These are phyloP conservation scores for Lochmaea crataegi DNA, from an alignment of 2,888 invertebrate species.

Conservation along the genomic window DNA sequence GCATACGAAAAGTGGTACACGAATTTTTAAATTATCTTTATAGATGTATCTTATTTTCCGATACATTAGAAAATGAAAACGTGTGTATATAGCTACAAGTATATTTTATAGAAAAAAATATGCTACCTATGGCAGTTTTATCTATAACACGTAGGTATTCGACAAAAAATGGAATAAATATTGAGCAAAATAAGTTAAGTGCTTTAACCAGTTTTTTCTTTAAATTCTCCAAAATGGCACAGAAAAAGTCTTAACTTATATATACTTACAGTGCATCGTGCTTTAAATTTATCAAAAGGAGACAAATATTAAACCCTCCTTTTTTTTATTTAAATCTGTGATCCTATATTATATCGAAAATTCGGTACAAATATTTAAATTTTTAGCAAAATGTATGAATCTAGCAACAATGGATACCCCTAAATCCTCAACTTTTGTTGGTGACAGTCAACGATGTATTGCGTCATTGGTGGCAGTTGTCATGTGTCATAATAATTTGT, in stretches of 20 bases:
- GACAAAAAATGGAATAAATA: constrained; percentile 8
- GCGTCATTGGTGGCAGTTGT: too few relatives aligned
- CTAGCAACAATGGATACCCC: neutral
- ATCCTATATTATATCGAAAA: neutral
- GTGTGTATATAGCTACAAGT: neutral
- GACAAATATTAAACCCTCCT: neutral
- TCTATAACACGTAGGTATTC: neutral
- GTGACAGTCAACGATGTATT: too few relatives aligned
- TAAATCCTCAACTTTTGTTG: too few relatives aligned
- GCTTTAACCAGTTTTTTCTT: neutral
- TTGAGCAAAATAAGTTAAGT: constrained; percentile 14
- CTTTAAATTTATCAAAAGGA: neutral
- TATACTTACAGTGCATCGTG: neutral
- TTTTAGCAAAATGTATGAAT: neutral
- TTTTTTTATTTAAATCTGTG: neutral
- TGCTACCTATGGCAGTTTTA: neutral
- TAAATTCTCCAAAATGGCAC: constrained; percentile 7
- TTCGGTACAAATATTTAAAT: neutral
- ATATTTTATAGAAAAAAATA: neutral
- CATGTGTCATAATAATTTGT: too few relatives aligned
- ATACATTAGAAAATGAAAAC: neutral
- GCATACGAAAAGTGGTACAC: neutral
- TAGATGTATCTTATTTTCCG: too few relatives aligned
- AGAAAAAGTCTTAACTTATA: neutral
- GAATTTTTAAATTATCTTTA: neutral